Conservation (phyloP, 2,888 invertebrate species). For the Margaritifera margaritifera region DNA sequence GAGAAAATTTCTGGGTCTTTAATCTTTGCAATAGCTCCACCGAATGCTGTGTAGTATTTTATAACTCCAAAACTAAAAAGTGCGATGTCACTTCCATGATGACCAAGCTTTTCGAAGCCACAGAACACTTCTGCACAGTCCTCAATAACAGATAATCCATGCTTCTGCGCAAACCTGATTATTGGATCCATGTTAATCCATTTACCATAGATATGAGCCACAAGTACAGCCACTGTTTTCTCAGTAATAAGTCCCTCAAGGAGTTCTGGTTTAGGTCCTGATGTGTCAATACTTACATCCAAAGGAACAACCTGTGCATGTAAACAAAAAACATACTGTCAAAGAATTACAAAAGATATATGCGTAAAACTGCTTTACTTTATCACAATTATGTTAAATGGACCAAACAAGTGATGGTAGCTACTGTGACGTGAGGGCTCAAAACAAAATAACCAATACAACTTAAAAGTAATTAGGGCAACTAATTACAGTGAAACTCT, state of each 20-base stretch:
- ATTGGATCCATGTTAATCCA: constrained; percentile 65
- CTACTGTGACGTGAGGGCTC: no score
- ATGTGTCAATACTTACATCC: constrained; percentile 69
- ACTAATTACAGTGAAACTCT: no score
- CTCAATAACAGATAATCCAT: constrained; percentile 66
- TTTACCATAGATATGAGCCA: constrained; percentile 71
- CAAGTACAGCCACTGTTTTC: constrained; percentile 68
- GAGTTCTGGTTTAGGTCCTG: constrained; percentile 64
- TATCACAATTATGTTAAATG: no score
- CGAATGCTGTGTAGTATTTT: constrained; percentile 71
- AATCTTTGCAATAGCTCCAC: constrained; percentile 71
- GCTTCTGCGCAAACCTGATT: constrained; percentile 56
- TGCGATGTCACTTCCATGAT: constrained; percentile 67
- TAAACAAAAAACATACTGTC: neutral
- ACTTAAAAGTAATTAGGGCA: no score
- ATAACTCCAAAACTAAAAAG: constrained; percentile 73
- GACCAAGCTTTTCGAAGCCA: constrained; percentile 67
- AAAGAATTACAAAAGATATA: no score
- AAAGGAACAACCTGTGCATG: constrained; percentile 58
- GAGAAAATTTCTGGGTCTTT: constrained; percentile 50
- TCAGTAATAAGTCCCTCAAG: constrained; percentile 64
- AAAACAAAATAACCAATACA: no score
- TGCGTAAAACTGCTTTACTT: no score
- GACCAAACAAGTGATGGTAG: no score
- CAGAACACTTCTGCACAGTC: constrained; percentile 72